Base-by-base conservation (phyloP, 37 sponge, comb jelly and placozoan genomes). In the Petrosia ficiformis region DNA sequence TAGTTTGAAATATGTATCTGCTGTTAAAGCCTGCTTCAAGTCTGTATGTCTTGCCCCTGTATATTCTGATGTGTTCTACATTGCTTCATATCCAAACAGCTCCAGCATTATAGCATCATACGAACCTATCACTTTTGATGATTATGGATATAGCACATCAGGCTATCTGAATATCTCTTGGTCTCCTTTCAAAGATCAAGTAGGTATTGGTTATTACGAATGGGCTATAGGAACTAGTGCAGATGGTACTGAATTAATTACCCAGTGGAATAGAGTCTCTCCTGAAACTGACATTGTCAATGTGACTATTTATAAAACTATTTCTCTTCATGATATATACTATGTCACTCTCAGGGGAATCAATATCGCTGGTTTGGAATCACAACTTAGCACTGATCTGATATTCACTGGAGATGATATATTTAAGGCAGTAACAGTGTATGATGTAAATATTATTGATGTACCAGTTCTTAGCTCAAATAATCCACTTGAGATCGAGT, bases 51-150 rank as follows among this genome's bases (percentile, higher is more conserved):
- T 90, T n/a, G 40, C 67, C 57, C 78, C 82, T 42, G 70, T 84
- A n/a, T 81, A 73, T 57, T 81, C 86, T 10, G 80, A 79, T 44
- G 82, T 77, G 21, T 83, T 89, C 44, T 43, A 25, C n/a, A 42
- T 89, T 8, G 58, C 78, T 32, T 57, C 61, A 6, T 64, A 42
- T 26, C 90, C 90, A 39, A 14, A 19, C 54, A 52, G 6, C 5
- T 4, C 31, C 31, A 37, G 39, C 3, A 0, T 86, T n/a, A 58
- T 58, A 54, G 80, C 81, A 22, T n/a, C 43, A 3, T 86, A 86
- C 57, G 57, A 61, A 39, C 80, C 84, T 33, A 10, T 68, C 22
- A 33, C 65, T 16, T 30, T 35, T 33, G 63, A 81, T 43, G 61
- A 22, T 16, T 81, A 65, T 61, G 71, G 77, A 1, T 72, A 78